Evolutionary conservation across 1,140 invertebrate species (phyloP), one percentile per base, ranked within the genome.

Genomic region (Apolygus lucorum): DNA sequence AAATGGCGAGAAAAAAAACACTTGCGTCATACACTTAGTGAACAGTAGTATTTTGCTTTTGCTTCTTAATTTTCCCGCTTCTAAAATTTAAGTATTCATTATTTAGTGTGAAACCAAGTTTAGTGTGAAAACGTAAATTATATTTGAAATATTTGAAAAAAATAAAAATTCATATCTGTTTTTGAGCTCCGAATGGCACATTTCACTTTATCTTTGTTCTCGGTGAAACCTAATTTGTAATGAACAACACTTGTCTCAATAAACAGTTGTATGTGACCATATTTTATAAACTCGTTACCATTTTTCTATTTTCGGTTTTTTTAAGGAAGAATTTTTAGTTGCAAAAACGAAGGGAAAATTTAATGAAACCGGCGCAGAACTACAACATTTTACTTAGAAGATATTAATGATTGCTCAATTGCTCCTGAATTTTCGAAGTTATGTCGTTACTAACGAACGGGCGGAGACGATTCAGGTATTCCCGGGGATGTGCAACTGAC

Each of bases 231-330:
- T 70, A 73, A 68, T 72, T 68, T 73, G 71, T 72, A 62, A 72
- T 69, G 24, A 71, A 68, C 67, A 63, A 73, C 82, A 84, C 34
- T 42, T 84, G 83, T 85, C 83, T 84, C 81, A 85, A 84, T 85
- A 85, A 85, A 85, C 83, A 84, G 83, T 85, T 85, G 83, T 85
- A 85, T 85, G 83, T 84, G 84, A 83, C 83, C 70, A 72, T 54
- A 26, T 64, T 64, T 64, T 13, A 26, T 28, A 64, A 64, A 66
- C n/a, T 28, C 25, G 27, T 34, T 34, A 66, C 64, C 28, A 28
- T 66, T 21, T 29, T 28, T 29, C 1, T n/a, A n/a, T n/a, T n/a
- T n/a, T n/a, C n/a, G n/a, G n/a, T n/a, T n/a, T n/a, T n/a, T 66
- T 66, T 66, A 21, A 66, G 2, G 28, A 66, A 28, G 2, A 29